These are phyloP conservation scores for Acipenser ruthenus DNA, from an alignment of 2,797 vertebrate species.

Conservation along the genomic window DNA sequence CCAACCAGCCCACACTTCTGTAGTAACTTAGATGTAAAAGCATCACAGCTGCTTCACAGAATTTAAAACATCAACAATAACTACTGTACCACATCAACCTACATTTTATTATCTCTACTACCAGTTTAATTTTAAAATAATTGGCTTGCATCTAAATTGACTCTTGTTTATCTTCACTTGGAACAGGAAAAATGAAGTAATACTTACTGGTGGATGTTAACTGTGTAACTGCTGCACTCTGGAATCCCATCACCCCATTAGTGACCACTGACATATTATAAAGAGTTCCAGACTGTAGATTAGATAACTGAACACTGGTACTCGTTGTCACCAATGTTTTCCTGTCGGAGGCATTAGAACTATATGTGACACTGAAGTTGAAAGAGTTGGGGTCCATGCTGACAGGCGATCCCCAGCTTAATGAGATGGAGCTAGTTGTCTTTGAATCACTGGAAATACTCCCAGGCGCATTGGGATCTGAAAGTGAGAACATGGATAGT, in stretches of 20 bases:
- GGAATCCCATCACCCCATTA: slow-evolving; percentile 29
- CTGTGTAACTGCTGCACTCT: slow-evolving; percentile 31
- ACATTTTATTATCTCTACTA: too few relatives aligned
- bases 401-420: slow-evolving; percentile 37
- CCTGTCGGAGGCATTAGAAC: neutral
- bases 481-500: neutral
- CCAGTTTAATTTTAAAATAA: too few relatives aligned
- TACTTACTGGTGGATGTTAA: slow-evolving; percentile 52
- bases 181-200: slow-evolving; percentile 9
- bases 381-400: slow-evolving; percentile 30
- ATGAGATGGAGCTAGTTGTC: slow-evolving; percentile 33
- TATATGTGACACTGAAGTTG: slow-evolving; percentile 30
- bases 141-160: too few relatives aligned
- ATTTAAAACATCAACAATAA: too few relatives aligned
- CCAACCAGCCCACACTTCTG: too few relatives aligned
- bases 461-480: slow-evolving; percentile 58
- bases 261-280: slow-evolving; percentile 46
- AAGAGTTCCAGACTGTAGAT: slow-evolving; percentile 44
- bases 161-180: too few relatives aligned
- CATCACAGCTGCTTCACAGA: too few relatives aligned
- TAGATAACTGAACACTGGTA: slow-evolving; percentile 21
- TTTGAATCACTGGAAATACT: slow-evolving; percentile 16
- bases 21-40: too few relatives aligned
- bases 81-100: too few relatives aligned
- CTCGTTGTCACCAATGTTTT: neutral